These are phyloP conservation scores for Plusia festucae DNA, from an alignment of 2,888 invertebrate species.

Conservation along the genomic window DNA sequence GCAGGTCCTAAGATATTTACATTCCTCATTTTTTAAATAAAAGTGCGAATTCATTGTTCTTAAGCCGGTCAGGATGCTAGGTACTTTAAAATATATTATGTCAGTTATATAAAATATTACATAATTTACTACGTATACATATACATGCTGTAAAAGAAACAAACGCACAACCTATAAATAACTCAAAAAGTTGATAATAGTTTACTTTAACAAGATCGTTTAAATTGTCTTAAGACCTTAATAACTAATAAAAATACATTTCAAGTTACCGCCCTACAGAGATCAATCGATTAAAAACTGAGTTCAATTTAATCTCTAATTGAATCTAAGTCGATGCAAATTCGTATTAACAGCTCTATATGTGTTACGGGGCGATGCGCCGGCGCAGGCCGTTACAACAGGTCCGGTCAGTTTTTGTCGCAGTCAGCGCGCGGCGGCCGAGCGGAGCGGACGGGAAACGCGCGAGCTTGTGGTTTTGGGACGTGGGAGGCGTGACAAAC, in stretches of 20 bases:
- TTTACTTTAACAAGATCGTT: constrained; percentile 14
- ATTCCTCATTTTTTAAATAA: no score
- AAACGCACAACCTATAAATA: constrained; percentile 1
- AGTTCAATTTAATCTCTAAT: constrained; percentile 54
- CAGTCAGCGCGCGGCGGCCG: constrained; percentile 36
- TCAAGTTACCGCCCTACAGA: constrained; percentile 46
- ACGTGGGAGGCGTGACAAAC: constrained; percentile 30
- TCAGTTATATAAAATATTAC: no score
- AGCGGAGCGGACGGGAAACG: constrained; percentile 50
- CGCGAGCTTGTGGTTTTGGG: constrained; percentile 49
- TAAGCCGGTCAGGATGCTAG: no score
- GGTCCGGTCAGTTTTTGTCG: constrained; percentile 80
- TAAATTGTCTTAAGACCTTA: constrained; percentile 28
- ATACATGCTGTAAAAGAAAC: no score
- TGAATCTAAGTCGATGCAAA: constrained; percentile 54
- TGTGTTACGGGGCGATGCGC: constrained; percentile 69
- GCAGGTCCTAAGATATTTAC: no score
- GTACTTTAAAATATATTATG: not conserved
- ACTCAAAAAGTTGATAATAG: constrained; percentile 28
- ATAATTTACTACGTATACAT: no score
- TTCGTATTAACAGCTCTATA: constrained; percentile 63
- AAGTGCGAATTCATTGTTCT: no score
- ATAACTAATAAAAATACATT: constrained; percentile 47
- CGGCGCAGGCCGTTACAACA: constrained; percentile 78
- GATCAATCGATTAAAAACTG: constrained; percentile 37